Base-by-base conservation (phyloP, 2,888 invertebrate genomes). In the Epirrita christyi region DNA sequence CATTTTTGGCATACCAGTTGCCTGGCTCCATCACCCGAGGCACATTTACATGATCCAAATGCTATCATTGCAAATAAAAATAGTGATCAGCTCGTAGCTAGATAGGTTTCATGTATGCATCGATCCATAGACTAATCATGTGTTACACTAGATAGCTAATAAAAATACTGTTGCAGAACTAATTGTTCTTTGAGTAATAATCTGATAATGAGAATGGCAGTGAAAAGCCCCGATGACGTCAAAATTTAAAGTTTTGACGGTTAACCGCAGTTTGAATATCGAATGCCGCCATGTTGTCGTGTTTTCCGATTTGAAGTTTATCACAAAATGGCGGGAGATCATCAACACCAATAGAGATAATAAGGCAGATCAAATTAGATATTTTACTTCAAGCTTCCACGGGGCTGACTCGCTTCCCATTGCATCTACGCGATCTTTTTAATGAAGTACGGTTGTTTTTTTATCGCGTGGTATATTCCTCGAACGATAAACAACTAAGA, bases 281-380 rank as follows among this genome's bases (percentile, higher is more conserved):
- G 60, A 66, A 63, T 61, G 66, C 66, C 63, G 64, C 64, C 67
- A 67, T 67, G 48, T 61, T 60, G 56, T 59, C 50, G 36, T 67
- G 21, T 21, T 21, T 52, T 37, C 48, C 61, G 47, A 41, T 60
- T 50, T 71, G 71, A 80, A 76, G 70, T 77, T 73, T 67, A 75
- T 76, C 68, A 70, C 71, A 74, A 78, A 64, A 80, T 78, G 85
- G 80, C 78, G 73, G 71, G 62, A 42, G 28, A 55, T 66, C 64
- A 70, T 72, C 70, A 73, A 84, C 83, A 82, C 80, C 79, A 79
- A 83, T 83, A 81, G 78, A 76, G 73, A 75, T 76, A 67, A 78
- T 76, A 78, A 81, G 74, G 75, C 81, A 78, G 77, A 76, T 74
- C 73, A 74, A 77, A 75, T 76, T 84, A 83, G 80, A 72, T 69